Percentiles rank a stretch among this genome's conserved stretches.
Evolutionary conservation across 1,140 invertebrate species (phyloP).

Genomic region (Lanistes nyassanus): DNA sequence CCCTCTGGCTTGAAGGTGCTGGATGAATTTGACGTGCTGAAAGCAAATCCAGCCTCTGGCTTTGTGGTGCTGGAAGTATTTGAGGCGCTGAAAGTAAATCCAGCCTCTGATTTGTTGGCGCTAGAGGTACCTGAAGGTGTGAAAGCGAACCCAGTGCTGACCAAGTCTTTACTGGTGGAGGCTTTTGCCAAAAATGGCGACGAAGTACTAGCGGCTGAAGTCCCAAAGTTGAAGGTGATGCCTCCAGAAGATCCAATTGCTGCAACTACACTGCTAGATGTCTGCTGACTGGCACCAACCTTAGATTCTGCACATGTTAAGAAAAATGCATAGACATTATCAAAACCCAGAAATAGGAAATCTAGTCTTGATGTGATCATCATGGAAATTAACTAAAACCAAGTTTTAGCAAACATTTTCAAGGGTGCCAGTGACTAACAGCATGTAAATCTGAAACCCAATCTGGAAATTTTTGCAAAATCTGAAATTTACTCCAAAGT

Average conservation of each 20-base stretch:
- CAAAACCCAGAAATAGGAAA: no score
- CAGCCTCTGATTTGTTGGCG: background rate
- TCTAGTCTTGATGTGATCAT: no score
- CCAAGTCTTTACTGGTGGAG: background rate
- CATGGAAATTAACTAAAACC: no score
- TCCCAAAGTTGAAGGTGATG: background rate
- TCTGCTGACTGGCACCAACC: background rate
- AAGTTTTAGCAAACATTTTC: no score
- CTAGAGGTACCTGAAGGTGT: background rate
- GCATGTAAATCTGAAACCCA: no score
- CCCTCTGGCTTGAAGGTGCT: background rate
- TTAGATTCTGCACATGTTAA: constrained; percentile 1
- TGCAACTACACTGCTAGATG: background rate
- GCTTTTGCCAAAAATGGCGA: background rate
- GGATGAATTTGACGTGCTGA: background rate
- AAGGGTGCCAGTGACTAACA: no score
- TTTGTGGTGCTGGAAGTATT: background rate
- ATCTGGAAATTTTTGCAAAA: no score
- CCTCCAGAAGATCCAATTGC: background rate
- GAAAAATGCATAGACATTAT: no score
- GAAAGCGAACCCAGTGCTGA: background rate
- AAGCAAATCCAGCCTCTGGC: background rate
- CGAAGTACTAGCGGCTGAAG: background rate
- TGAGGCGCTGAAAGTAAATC: background rate
- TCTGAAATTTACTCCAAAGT: no score